These are phyloP conservation scores for Magallana angulata DNA, from an alignment of 1,140 invertebrate genomes.

Conservation along the genomic window DNA sequence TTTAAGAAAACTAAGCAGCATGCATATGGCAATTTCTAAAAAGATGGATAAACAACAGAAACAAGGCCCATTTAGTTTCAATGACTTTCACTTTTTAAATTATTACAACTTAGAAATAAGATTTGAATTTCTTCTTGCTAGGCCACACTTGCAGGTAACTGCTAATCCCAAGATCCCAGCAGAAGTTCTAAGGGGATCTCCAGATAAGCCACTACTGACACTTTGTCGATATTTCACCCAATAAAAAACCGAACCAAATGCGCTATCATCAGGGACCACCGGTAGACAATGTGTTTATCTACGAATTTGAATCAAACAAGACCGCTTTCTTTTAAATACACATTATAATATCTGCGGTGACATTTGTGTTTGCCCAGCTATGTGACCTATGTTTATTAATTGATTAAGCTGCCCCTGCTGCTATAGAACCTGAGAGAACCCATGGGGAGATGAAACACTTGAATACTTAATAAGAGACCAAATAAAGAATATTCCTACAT, in stretches of 20 bases:
- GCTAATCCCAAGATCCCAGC: not conserved
- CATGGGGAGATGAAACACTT: not conserved
- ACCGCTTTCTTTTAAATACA: slow-evolving; percentile 12
- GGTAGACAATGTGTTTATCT: slow-evolving; percentile 16
- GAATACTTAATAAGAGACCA: not conserved
- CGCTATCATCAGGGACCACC: not conserved
- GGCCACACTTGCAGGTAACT: not conserved
- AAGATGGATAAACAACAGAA: not conserved
- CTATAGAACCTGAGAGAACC: not conserved
- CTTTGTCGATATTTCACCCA: not conserved
- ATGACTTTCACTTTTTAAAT: not conserved
- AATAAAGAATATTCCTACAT: not conserved
- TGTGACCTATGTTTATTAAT: slow-evolving; percentile 91
- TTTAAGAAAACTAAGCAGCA: not conserved
- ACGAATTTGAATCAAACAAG: slow-evolving; percentile 17
- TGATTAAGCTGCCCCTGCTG: slow-evolving; percentile 25
- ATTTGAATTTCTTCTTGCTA: not conserved
- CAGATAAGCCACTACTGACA: not conserved
- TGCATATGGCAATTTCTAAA: not conserved
- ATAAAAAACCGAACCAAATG: not conserved
- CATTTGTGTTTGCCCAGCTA: slow-evolving; percentile 83
- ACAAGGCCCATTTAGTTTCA: not conserved
- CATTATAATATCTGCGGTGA: not conserved
- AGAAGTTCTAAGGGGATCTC: not conserved
- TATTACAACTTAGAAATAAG: not conserved